Conservation (phyloP, 2,888 invertebrate genomes). For the Rotaria magnacalcarata region DNA sequence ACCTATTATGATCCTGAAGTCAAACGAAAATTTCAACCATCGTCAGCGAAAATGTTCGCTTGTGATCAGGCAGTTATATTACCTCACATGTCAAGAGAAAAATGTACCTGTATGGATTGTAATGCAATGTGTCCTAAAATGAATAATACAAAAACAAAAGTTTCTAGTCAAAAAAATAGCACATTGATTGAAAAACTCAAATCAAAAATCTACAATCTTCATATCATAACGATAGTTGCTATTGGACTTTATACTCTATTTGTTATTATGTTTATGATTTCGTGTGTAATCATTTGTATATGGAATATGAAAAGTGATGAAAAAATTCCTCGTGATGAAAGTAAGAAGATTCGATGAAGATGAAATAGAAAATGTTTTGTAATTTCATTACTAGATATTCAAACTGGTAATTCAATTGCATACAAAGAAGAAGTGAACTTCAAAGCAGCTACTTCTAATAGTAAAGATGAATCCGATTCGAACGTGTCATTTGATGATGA, state of each 20-base stretch:
- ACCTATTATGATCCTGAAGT: slow-evolving; percentile 24
- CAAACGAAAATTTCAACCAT: slow-evolving; percentile 1
- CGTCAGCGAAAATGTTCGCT: slow-evolving; percentile 37
- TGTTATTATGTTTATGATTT: background rate
- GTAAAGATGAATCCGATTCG: background rate
- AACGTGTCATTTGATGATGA: background rate
- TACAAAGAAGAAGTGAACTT: background rate
- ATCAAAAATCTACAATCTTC: background rate
- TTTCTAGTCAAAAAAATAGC: background rate
- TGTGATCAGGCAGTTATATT: slow-evolving; percentile 40
- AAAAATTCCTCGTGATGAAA: background rate
- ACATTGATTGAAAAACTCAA: background rate
- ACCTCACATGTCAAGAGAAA: slow-evolving; percentile 19
- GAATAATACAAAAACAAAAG: background rate
- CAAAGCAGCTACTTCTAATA: background rate
- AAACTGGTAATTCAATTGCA: background rate
- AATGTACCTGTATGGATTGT: slow-evolving; percentile 42
- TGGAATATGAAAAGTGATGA: background rate
- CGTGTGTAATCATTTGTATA: background rate
- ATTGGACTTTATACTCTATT: background rate
- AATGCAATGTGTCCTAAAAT: slow-evolving; percentile 21
- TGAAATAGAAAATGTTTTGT: background rate
- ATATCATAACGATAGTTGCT: background rate
- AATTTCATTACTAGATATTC: background rate
- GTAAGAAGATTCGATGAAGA: background rate